Evolutionary conservation across 2,888 invertebrate genomes (phyloP).

Genomic region (Pyrrhosoma nymphula): DNA sequence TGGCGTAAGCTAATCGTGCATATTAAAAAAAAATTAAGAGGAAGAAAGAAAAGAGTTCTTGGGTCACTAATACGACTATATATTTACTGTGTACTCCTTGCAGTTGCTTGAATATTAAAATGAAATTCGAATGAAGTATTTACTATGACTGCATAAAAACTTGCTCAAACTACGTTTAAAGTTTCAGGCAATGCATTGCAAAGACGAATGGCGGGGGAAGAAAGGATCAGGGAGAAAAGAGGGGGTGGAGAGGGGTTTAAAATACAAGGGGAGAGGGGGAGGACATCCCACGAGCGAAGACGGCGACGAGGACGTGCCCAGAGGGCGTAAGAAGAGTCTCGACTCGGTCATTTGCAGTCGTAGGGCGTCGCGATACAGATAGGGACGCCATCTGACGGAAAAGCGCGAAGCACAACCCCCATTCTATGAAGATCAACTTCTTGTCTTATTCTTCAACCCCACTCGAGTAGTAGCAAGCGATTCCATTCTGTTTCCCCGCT

Average conservation of each 20-base stretch:
- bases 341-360: conserved; percentile 34
- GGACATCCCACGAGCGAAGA: not conserved
- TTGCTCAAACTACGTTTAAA: too few relatives aligned
- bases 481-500: too few relatives aligned
- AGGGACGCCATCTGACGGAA: conserved; percentile 56
- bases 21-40: too few relatives aligned
- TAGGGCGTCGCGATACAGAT: conserved; percentile 53
- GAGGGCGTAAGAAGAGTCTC: conserved; percentile 45
- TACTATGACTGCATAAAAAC: too few relatives aligned
- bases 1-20: too few relatives aligned
- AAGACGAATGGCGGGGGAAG: not conserved
- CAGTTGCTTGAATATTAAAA: too few relatives aligned
- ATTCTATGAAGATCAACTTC: conserved; percentile 30
- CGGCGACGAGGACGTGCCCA: not conserved
- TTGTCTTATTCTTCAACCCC: not conserved
- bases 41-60: too few relatives aligned
- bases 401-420: conserved; percentile 50
- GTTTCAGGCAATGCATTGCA: not conserved
- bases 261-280: not conserved
- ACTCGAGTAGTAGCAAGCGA: not conserved
- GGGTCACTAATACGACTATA: too few relatives aligned
- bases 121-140: too few relatives aligned
- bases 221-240: not conserved
- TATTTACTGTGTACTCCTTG: too few relatives aligned
- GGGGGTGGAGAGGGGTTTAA: too few relatives aligned